Base-by-base conservation (phyloP, 2,797 vertebrate species). In the Cottoperca gobio region DNA sequence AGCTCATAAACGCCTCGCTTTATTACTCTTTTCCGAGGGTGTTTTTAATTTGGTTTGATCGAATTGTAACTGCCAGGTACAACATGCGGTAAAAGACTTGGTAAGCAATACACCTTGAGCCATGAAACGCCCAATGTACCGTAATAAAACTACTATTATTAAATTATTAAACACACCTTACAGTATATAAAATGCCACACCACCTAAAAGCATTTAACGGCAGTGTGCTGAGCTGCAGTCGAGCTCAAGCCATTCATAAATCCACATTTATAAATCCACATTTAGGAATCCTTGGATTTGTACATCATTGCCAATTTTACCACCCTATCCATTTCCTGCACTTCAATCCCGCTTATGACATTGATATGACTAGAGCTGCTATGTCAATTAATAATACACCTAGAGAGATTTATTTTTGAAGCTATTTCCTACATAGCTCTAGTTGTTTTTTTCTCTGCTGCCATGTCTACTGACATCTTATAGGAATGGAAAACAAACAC, bases 401-500 rank as follows among this genome's bases (percentile, higher is more conserved):
- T 28, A n/a, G 23, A 45, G 21, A 64, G 70, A 82, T 87, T 85
- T 87, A 87, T 88, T 81, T 88, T 72, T 70, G 2, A 80, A 84
- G 33, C 28, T 33, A 53, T 69, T 82, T 80, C 42, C 81, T 52
- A 59, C 68, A 67, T 46, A 37, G 31, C 31, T 54, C 50, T 65
- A 65, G 45, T 67, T 73, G 66, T 72, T 66, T 70, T 33, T 23
- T 57, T 71, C 57, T 59, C 33, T 55, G 19, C 74, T 81, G 70
- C 58, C 52, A 40, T 71, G 69, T 81, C 78, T 54, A 19, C 70
- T 80, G 79, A 86, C 81, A 88, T 83, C 68, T 62, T 75, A 71
- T 76, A 76, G 67, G 61, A 80, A 80, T 67, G 68, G 55, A 88
- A 88, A 88, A 77, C 79, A 88, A 88, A 91, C 67, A 13, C 6